phyloP scores from a whole-genome alignment of 2,797 vertebrate genomes.

The Diplodus sargus region DNA sequence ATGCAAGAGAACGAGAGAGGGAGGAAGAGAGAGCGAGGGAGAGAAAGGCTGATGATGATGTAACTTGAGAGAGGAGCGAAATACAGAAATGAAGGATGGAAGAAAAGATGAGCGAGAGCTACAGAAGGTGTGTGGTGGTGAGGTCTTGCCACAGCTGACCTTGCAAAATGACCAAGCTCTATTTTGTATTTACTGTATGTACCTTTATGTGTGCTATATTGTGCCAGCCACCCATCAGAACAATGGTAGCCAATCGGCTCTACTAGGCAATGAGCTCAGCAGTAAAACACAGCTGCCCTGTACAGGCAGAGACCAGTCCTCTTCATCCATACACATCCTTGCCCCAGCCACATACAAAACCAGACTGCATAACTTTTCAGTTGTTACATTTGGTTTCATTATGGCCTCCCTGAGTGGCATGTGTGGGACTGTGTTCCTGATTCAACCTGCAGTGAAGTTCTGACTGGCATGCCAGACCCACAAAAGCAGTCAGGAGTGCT shows the following conservation, averaged over 20 bases:
- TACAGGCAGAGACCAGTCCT: constrained; percentile 40
- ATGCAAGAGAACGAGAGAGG: constrained; percentile 77
- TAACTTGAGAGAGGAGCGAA: constrained; percentile 73
- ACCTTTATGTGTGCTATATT: constrained; percentile 41
- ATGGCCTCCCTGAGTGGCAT: constrained; percentile 20
- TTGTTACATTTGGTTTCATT: constrained; percentile 36
- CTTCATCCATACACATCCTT: constrained; percentile 34
- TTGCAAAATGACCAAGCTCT: constrained; percentile 19
- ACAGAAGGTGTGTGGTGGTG: constrained; percentile 35
- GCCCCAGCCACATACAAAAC: constrained; percentile 25
- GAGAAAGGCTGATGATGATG: constrained; percentile 71
- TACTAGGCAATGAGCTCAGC: constrained; percentile 50
- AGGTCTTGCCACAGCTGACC: constrained; percentile 25
- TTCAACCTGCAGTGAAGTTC: constrained; percentile 23
- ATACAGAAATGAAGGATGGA: constrained; percentile 51
- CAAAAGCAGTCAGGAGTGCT: background rate
- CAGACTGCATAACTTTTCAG: constrained; percentile 23
- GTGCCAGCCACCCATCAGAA: constrained; percentile 58
- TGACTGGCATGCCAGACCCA: background rate
- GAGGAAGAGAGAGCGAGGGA: constrained; percentile 38
- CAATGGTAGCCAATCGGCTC: constrained; percentile 53
- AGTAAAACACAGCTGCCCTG: constrained; percentile 56
- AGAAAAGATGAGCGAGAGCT: constrained; percentile 5
- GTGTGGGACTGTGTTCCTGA: background rate
- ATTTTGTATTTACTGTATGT: constrained; percentile 3